These are phyloP conservation scores for Cantharis rustica DNA, from an alignment of 2,888 invertebrate species.

Conservation along the genomic window DNA sequence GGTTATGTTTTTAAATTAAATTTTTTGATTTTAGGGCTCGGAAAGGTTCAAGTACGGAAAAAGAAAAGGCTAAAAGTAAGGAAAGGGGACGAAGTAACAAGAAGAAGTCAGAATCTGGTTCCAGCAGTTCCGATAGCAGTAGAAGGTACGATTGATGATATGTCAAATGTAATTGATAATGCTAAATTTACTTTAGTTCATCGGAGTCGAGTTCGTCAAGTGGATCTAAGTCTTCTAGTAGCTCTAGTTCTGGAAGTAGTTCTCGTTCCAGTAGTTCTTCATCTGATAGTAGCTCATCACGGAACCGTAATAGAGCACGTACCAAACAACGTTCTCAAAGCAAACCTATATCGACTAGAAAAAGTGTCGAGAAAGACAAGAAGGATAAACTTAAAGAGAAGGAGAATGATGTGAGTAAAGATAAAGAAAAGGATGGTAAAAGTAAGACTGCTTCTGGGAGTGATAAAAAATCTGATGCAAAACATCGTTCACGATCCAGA, in stretches of 20 bases:
- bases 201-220: slow-evolving; percentile 84
- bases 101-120: slow-evolving; percentile 73
- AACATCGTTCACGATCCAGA: slow-evolving; percentile 46
- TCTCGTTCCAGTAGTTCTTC: slow-evolving; percentile 59
- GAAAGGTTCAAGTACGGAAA: slow-evolving; percentile 73
- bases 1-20: neutral
- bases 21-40: slow-evolving; percentile 68
- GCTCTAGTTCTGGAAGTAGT: slow-evolving; percentile 68
- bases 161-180: neutral
- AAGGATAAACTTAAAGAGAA: slow-evolving; percentile 49
- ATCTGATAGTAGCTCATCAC: slow-evolving; percentile 69
- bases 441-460: slow-evolving; percentile 16
- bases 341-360: slow-evolving; percentile 53
- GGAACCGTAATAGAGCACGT: slow-evolving; percentile 67
- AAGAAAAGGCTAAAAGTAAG: slow-evolving; percentile 73
- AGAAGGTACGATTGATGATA: slow-evolving; percentile 56
- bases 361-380: slow-evolving; percentile 49
- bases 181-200: slow-evolving; percentile 60
- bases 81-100: slow-evolving; percentile 65
- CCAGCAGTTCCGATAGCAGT: slow-evolving; percentile 81
- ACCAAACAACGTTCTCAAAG: slow-evolving; percentile 59
- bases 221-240: slow-evolving; percentile 81
- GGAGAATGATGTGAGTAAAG: slow-evolving; percentile 30
- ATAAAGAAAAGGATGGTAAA: slow-evolving; percentile 54
- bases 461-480: neutral